A percentile compares a stretch with the other conserved stretches of the same genome.
phyloP scores from a whole-genome alignment of 2,113 vertebrate species.

The Casuarius casuarius region DNA sequence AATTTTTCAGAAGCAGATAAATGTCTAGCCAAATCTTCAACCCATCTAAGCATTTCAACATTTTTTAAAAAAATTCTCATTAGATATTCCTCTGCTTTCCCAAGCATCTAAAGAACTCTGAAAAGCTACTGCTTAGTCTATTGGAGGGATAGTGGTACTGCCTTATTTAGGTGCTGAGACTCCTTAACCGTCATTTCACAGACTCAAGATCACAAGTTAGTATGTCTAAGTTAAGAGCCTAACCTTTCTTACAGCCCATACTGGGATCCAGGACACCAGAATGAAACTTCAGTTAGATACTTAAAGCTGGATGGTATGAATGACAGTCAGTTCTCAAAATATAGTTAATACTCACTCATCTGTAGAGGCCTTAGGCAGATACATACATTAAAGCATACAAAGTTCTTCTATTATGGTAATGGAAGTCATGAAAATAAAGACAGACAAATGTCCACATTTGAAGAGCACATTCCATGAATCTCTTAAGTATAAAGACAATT shows the following conservation, averaged over 20 bases:
- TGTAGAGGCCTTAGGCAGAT: conserved; percentile 33
- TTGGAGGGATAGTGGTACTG: not conserved
- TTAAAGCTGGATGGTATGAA: not conserved
- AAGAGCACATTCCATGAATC: not conserved
- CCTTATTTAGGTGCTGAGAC: conserved; percentile 8
- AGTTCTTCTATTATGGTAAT: conserved; percentile 31
- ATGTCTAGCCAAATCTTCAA: not conserved
- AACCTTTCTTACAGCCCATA: not conserved
- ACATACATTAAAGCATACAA: conserved; percentile 35
- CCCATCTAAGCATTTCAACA: not conserved
- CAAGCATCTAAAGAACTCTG: conserved; percentile 36
- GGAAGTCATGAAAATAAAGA: conserved; percentile 25
- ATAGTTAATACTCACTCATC: conserved; percentile 17
- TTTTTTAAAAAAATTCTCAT: not conserved
- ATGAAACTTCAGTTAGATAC: not conserved
- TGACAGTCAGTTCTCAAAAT: conserved; percentile 35
- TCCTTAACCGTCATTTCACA: conserved; percentile 6
- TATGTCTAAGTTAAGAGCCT: not conserved
- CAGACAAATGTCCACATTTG: conserved; percentile 33
- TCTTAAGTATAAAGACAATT: not conserved
- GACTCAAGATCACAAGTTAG: not conserved
- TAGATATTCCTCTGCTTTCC: conserved; percentile 50
- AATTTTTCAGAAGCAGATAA: conserved; percentile 8
- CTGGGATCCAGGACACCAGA: not conserved
- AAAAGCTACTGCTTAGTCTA: conserved; percentile 47